phyloP scores from a whole-genome alignment of 2,888 invertebrate genomes.

The Ametastegia equiseti region DNA sequence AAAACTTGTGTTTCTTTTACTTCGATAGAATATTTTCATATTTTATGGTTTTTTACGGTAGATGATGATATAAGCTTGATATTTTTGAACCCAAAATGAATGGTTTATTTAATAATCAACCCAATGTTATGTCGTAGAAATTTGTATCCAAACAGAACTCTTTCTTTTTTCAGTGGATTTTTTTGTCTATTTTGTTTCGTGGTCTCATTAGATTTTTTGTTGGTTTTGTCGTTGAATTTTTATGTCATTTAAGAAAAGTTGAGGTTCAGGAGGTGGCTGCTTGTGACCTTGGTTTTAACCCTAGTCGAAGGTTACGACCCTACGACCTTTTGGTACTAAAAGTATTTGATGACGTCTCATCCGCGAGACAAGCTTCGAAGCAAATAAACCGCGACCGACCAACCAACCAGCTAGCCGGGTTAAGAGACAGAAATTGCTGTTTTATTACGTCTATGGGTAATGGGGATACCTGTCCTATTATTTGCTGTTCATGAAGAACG shows the following conservation, averaged over 20 bases:
- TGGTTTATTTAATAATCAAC: too few species aligned
- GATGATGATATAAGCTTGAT: too few species aligned
- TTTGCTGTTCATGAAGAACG: too few species aligned
- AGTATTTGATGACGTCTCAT: conserved; percentile 27
- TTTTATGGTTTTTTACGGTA: too few species aligned
- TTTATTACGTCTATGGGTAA: conserved; percentile 5
- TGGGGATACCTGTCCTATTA: not conserved
- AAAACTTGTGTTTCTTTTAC: too few species aligned
- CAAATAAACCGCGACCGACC: not conserved
- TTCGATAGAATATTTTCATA: too few species aligned
- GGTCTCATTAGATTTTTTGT: not conserved
- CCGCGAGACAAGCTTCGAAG: conserved; percentile 26
- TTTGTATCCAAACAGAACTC: too few species aligned
- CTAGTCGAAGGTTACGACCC: conserved; percentile 12
- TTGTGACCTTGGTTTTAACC: not conserved
- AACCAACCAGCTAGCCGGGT: not conserved
- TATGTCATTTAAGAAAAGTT: not conserved
- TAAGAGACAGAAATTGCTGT: conserved; percentile 6
- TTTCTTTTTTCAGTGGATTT: too few species aligned
- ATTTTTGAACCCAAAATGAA: too few species aligned
- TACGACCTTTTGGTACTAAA: conserved; percentile 18
- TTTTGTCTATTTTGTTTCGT: too few species aligned
- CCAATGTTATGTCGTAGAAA: too few species aligned
- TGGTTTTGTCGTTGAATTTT: not conserved
- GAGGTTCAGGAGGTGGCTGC: not conserved